These are phyloP conservation scores for Geophilus truncorum DNA, from an alignment of 2,888 invertebrate genomes.

Conservation along the genomic window DNA sequence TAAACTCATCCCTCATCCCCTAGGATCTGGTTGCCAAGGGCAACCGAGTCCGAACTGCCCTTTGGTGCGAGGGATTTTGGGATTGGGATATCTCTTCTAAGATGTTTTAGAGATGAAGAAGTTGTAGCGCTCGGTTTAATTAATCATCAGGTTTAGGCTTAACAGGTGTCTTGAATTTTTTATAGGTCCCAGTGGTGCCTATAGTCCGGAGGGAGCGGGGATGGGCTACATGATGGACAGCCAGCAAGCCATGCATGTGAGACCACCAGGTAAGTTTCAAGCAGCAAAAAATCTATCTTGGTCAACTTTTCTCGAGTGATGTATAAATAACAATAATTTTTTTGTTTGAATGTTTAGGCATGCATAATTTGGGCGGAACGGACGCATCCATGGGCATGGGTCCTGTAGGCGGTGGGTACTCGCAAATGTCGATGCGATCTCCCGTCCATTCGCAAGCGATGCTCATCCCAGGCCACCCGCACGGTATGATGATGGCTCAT, in stretches of 20 bases:
- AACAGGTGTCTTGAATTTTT: conserved; percentile 52
- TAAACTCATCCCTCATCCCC: conserved; percentile 22
- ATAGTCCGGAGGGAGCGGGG: conserved; percentile 93
- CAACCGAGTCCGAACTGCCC: background rate
- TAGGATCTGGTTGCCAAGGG: conserved; percentile 1
- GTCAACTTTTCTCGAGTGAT: background rate
- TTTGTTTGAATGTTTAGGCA: conserved; percentile 36
- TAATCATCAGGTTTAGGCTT: conserved; percentile 2
- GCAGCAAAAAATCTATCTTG: background rate
- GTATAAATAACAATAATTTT: background rate
- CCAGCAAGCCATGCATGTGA: conserved; percentile 91
- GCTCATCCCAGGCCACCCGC: conserved; percentile 52
- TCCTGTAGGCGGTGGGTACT: conserved; percentile 45
- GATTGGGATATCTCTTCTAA: background rate
- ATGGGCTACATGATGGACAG: conserved; percentile 91
- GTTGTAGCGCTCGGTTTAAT: background rate
- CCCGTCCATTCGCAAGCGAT: conserved; percentile 52
- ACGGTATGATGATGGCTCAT: conserved; percentile 52
- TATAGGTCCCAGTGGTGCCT: conserved; percentile 90
- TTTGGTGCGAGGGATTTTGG: background rate
- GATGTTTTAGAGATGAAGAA: conserved; percentile 15
- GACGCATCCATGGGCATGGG: conserved; percentile 42
- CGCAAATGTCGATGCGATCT: conserved; percentile 50
- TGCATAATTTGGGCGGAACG: conserved; percentile 40
- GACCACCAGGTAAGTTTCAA: conserved; percentile 60